These are phyloP conservation scores for Platorchestia sp. DNA, from an alignment of 1,140 invertebrate species.

Conservation along the genomic window DNA sequence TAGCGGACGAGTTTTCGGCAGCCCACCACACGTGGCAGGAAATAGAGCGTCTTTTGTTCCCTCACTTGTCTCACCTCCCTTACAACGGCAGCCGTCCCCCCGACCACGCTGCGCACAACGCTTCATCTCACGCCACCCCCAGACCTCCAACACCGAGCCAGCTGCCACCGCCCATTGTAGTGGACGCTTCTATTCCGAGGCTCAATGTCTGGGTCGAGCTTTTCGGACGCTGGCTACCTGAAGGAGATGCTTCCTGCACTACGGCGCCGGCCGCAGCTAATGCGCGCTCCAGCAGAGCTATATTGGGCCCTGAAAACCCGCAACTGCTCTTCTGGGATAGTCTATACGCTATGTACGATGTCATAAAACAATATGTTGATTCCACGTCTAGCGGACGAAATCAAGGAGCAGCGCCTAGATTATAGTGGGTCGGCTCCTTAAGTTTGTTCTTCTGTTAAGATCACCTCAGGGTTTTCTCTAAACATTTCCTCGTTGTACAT, in stretches of 20 bases:
- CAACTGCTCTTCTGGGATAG: slow-evolving; percentile 16
- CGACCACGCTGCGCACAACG: background rate
- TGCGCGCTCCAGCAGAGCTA: background rate
- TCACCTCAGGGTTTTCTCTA: background rate
- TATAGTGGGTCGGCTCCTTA: background rate
- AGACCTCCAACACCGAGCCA: background rate
- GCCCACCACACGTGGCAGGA: slow-evolving; percentile 1
- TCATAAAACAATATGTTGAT: slow-evolving; percentile 13
- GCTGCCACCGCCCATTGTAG: background rate
- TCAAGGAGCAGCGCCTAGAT: background rate
- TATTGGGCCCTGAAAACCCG: background rate
- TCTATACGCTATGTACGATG: background rate
- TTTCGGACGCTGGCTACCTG: background rate
- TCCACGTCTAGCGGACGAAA: background rate
- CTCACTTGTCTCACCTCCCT: background rate
- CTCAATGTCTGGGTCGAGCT: background rate
- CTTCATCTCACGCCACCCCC: background rate
- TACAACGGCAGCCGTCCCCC: background rate
- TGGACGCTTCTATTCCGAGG: background rate
- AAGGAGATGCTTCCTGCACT: background rate
- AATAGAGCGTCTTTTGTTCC: slow-evolving; percentile 9
- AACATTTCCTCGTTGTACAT: background rate
- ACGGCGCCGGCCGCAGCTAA: background rate
- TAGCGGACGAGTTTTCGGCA: background rate
- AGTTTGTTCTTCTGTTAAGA: background rate